Evolutionary conservation across 2,113 vertebrate species (phyloP).

Genomic region (Cyprinodon variegatus): DNA sequence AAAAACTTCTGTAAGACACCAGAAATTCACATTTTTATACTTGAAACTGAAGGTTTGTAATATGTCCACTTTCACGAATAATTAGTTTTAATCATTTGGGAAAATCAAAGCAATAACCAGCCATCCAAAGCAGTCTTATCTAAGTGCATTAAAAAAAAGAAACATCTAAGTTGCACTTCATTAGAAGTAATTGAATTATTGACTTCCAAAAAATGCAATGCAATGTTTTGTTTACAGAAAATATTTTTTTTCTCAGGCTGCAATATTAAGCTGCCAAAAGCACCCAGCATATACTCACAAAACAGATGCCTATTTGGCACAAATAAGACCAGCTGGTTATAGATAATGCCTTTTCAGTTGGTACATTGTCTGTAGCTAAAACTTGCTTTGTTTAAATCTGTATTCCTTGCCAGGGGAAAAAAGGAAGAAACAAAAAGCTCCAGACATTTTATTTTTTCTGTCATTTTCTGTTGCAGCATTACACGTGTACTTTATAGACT

Average conservation of each 20-base stretch:
- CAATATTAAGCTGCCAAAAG: background rate
- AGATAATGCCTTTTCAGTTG: background rate
- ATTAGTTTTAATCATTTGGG: background rate
- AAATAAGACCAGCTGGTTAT: background rate
- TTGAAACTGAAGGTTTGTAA: background rate
- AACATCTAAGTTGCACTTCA: background rate
- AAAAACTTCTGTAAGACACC: background rate
- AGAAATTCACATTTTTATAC: background rate
- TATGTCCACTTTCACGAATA: background rate
- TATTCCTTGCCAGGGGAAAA: background rate
- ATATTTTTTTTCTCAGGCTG: too few relatives aligned
- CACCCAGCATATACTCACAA: background rate
- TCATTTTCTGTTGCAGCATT: too few relatives aligned
- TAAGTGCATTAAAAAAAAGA: background rate
- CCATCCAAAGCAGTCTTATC: background rate
- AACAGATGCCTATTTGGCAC: background rate
- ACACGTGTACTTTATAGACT: too few relatives aligned
- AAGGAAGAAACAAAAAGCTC: constrained; percentile 3
- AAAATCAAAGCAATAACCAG: background rate
- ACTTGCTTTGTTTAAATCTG: background rate
- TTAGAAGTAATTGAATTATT: background rate
- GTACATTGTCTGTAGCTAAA: background rate
- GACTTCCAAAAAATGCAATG: background rate
- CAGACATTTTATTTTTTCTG: background rate
- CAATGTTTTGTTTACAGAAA: background rate